Base-by-base conservation (phyloP, 2,797 vertebrate genomes). In the Chaunax sp. region DNA sequence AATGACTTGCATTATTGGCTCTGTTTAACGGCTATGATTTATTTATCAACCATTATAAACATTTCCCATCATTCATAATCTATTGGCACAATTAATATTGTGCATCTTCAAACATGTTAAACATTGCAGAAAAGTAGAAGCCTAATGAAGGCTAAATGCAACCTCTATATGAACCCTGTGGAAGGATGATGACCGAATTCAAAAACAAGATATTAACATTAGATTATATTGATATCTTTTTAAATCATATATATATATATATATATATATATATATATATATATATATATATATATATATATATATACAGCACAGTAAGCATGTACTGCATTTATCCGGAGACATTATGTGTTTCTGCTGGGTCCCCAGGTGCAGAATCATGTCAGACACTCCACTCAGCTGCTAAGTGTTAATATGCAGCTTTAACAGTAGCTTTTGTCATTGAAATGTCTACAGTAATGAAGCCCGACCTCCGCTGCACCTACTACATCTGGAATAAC, bases 381-480 rank as follows among this genome's bases (percentile, higher is more conserved):
- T 37, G 3, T n/a, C n/a, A n/a, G n/a, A n/a, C n/a, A n/a, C n/a
- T n/a, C n/a, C n/a, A n/a, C n/a, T n/a, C n/a, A n/a, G n/a, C n/a
- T n/a, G n/a, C n/a, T 40, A 45, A 80, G 56, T 78, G 64, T 43
- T 47, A 7, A 38, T 47, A 16, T 18, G 52, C 55, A 8, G 55
- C 46, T 53, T 26, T 16, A 51, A 59, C 64, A 33, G 57, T 2
- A 40, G 62, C 45, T 69, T 63, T 53, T 68, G 28, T 63, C 61
- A 22, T 14, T 22, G 49, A 55, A 58, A 56, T 37, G 15, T 2
- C 50, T n/a, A 5, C 9, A 51, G 26, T 45, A 67, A 37, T 49
- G 33, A 64, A 67, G 28, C 45, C 26, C 50, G 59, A 55, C 53
- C 57, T 50, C 25, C 0, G 41, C 16, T 25, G n/a, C 41, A 35